Conservation (phyloP, 2,888 invertebrate genomes). For the Trichopoda pennipes region DNA sequence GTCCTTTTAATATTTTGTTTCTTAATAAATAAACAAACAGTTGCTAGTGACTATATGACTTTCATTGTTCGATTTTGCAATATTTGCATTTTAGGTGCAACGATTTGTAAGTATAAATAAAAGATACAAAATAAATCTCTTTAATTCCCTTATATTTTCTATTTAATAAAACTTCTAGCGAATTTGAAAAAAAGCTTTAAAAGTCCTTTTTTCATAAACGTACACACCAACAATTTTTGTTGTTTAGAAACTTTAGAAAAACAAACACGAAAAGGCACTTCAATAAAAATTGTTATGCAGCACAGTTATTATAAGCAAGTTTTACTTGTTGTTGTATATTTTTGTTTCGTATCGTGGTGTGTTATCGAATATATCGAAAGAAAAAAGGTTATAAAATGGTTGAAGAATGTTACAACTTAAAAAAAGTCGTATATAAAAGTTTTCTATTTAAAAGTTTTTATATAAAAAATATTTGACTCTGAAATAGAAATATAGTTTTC, state of each 20-base stretch:
- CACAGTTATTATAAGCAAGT: conserved; percentile 56
- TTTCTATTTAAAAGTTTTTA: too few species aligned
- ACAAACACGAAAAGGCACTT: conserved; percentile 68
- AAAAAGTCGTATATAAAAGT: background rate
- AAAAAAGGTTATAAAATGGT: background rate
- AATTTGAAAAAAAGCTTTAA: conserved; percentile 33
- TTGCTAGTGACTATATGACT: too few species aligned
- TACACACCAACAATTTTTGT: conserved; percentile 29
- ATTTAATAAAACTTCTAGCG: conserved; percentile 5
- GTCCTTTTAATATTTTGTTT: too few species aligned
- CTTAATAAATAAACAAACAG: too few species aligned
- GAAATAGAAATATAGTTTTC: too few species aligned
- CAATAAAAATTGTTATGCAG: conserved; percentile 48
- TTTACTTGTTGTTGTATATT: conserved; percentile 28
- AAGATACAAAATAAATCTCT: conserved; percentile 28
- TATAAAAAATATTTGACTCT: too few species aligned
- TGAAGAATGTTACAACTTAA: background rate
- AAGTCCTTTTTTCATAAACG: conserved; percentile 3
- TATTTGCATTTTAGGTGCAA: conserved; percentile 16
- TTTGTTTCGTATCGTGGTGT: conserved; percentile 21
- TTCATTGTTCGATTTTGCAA: too few species aligned
- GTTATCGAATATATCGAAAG: conserved; percentile 21
- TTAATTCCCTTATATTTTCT: background rate
- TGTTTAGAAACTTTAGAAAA: conserved; percentile 61
- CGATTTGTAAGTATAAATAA: conserved; percentile 1